phyloP scores from a whole-genome alignment of 2,113 vertebrate genomes.

The Diglossa brunneiventris region DNA sequence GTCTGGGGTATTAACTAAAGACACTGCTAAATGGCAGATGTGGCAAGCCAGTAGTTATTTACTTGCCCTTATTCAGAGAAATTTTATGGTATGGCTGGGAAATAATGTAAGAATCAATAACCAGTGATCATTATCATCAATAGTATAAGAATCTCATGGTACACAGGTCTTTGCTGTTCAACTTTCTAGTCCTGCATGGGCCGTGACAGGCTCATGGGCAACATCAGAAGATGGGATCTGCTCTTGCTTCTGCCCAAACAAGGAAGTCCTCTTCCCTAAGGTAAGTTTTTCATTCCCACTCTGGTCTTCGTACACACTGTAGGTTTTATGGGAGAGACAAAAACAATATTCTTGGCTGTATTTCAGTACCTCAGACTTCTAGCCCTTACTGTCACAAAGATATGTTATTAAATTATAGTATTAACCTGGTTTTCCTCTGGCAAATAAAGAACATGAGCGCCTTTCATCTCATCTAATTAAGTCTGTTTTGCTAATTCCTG shows the following conservation, averaged over 20 bases:
- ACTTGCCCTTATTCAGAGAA: background rate
- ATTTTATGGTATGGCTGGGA: background rate
- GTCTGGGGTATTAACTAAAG: background rate
- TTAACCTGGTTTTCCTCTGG: background rate
- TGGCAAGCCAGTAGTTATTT: background rate
- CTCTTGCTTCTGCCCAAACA: background rate
- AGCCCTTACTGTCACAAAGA: background rate
- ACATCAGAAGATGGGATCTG: background rate
- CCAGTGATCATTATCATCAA: background rate
- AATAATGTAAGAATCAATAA: background rate
- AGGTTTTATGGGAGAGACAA: background rate
- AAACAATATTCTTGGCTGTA: background rate
- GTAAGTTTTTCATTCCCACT: background rate
- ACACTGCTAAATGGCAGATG: background rate
- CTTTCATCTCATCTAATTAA: background rate
- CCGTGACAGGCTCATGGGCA: background rate
- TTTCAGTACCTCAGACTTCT: background rate
- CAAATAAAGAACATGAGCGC: background rate
- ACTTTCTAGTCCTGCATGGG: background rate
- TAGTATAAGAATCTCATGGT: background rate
- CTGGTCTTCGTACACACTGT: background rate
- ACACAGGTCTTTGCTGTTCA: background rate
- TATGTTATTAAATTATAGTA: background rate
- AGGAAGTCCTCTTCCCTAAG: background rate
- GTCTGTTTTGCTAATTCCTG: background rate